Percentiles rank a stretch among this genome's conserved stretches.
Conservation (phyloP, 2,888 invertebrate species). For the Corythucha ciliata region DNA sequence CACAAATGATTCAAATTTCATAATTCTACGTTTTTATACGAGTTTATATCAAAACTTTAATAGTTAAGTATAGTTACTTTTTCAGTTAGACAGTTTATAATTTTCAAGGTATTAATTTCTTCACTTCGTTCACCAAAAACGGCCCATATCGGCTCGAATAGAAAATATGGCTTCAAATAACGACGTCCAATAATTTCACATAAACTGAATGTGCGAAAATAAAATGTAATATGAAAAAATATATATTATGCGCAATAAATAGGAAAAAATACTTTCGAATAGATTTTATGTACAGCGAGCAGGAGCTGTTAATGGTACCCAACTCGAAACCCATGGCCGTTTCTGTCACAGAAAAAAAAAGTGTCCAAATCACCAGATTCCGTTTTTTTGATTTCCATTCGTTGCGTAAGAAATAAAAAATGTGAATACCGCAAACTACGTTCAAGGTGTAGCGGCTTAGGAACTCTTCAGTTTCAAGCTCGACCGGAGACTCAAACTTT, state of each 20-base stretch:
- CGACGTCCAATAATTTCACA: background rate
- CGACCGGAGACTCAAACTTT: too few species aligned
- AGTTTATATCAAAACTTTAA: too few species aligned
- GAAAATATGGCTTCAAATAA: background rate
- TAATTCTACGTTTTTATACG: too few species aligned
- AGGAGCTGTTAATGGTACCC: background rate
- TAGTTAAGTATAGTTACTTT: too few species aligned
- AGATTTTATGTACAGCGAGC: background rate
- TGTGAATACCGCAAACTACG: background rate
- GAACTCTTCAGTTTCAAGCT: slow-evolving; percentile 60
- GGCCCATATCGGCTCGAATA: background rate
- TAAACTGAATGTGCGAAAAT: too few species aligned
- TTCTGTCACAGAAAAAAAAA: too few species aligned
- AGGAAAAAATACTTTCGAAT: background rate
- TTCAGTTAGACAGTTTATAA: background rate
- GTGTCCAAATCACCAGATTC: too few species aligned
- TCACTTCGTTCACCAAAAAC: background rate
- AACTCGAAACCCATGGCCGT: background rate
- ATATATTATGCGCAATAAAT: too few species aligned
- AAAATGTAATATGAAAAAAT: too few species aligned
- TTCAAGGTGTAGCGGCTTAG: slow-evolving; percentile 49
- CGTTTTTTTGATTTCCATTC: background rate
- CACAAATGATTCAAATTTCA: too few species aligned
- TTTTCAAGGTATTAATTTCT: background rate
- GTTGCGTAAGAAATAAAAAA: too few species aligned